phyloP scores from a whole-genome alignment of 2,113 vertebrate genomes.

The Silurus meridionalis region DNA sequence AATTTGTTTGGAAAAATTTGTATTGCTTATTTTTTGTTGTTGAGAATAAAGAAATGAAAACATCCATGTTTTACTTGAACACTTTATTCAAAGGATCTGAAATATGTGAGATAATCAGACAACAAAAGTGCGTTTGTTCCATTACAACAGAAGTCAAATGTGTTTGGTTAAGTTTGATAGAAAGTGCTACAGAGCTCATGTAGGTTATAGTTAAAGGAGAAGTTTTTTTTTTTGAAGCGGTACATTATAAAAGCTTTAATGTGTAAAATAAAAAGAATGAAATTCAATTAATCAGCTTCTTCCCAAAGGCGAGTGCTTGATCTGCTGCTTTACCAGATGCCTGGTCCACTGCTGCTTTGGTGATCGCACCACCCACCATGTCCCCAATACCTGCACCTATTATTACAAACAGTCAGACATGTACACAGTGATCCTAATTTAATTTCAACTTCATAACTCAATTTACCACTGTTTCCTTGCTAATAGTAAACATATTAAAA shows the following conservation, averaged over 20 bases:
- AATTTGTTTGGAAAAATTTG: slow-evolving; percentile 58
- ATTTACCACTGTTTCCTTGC: background rate
- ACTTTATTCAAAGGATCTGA: background rate
- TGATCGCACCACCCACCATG: background rate
- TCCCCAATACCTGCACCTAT: slow-evolving; percentile 35
- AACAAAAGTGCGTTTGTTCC: slow-evolving; percentile 1
- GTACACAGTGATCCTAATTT: background rate
- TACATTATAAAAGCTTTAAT: background rate
- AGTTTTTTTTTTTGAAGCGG: background rate
- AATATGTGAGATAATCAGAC: background rate
- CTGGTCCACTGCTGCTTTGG: slow-evolving; percentile 15
- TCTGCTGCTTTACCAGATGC: slow-evolving; percentile 22
- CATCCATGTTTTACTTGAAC: slow-evolving; percentile 4
- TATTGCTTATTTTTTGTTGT: slow-evolving; percentile 62
- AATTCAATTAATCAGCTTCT: slow-evolving; percentile 29
- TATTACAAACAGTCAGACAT: background rate
- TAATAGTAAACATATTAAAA: background rate
- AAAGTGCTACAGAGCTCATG: background rate
- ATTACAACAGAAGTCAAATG: background rate
- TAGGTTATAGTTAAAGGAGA: background rate
- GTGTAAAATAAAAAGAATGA: background rate
- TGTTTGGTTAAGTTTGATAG: background rate
- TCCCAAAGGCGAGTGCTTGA: slow-evolving; percentile 8
- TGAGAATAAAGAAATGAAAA: slow-evolving; percentile 70
- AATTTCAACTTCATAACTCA: background rate